Evolutionary conservation across 1,140 invertebrate genomes (phyloP), one percentile per base, ranked within the genome.

Genomic region (Diachasmimorpha longicaudata): DNA sequence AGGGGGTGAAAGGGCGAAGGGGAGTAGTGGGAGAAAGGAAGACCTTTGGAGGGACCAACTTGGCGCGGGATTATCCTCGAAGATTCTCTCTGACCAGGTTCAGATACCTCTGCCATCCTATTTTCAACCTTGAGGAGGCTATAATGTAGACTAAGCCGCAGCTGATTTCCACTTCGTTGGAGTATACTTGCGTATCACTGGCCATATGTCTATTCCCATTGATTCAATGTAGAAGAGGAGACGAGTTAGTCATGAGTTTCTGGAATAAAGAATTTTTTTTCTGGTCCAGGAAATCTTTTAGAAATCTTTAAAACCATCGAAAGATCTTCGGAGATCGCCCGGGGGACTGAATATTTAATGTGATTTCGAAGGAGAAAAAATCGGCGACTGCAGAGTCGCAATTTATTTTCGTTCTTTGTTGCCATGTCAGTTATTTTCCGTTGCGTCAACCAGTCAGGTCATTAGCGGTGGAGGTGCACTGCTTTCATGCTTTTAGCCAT

Each of bases 91-190:
- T 69, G 75, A 76, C 68, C 76, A 82, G 76, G 78, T 72, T 69
- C 58, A 52, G 78, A 63, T 63, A 63, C 13, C 58, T 63, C 58
- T 63, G 19, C 58, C 23, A 81, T 81, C 80, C 75, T 78, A 80
- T 80, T 82, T 83, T 77, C 71, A 79, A 79, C 69, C 31, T 77
- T 63, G 72, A 69, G 75, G 81, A 75, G 75, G 76, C 69, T 76
- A 66, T 44, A 52, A 70, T 72, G 77, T 70, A 52, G 44, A 42
- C 78, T 78, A 79, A 81, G 78, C 75, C 79, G 70, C 76, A 77
- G 74, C 75, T 74, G 78, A 72, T 78, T 80, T 82, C 79, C 73
- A 75, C 80, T 83, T 78, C 77, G 80, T 78, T 76, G 79, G 39
- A 31, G 52, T 6, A 52, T 19, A 63, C 4, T 23, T 31, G 23